Evolutionary conservation across 2,888 invertebrate species (phyloP).

Genomic region (Stenolophus ochropezus): DNA sequence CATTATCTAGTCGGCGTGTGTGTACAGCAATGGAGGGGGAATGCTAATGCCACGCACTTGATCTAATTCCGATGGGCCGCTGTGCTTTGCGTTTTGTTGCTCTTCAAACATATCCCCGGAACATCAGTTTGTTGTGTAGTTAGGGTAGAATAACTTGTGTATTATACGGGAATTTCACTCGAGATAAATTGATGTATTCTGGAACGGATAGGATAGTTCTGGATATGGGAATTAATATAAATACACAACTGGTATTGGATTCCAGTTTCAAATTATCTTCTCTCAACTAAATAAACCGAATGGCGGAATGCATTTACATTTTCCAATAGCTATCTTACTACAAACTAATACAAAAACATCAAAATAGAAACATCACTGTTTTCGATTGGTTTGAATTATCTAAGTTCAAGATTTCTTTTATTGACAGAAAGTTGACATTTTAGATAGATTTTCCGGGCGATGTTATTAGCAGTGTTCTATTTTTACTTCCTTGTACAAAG

Average conservation of each 20-base stretch:
- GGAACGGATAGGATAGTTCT: neutral
- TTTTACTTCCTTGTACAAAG: too few relatives aligned
- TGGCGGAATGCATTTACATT: too few relatives aligned
- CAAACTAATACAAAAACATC: too few relatives aligned
- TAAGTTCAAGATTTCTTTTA: too few relatives aligned
- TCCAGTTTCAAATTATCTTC: neutral
- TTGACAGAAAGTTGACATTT: too few relatives aligned
- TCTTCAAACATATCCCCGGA: neutral
- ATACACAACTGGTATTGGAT: neutral
- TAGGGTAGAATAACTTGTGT: neutral
- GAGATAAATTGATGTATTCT: neutral
- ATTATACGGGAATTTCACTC: neutral
- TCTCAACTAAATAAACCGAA: too few relatives aligned
- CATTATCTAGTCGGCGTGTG: neutral
- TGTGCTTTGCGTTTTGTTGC: conserved; percentile 24
- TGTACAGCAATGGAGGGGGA: neutral
- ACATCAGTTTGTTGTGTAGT: conserved; percentile 1
- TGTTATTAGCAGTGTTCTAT: too few relatives aligned
- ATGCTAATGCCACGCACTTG: conserved; percentile 33
- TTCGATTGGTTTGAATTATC: too few relatives aligned
- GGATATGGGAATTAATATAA: neutral
- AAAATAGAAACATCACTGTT: too few relatives aligned
- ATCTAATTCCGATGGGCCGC: conserved; percentile 46
- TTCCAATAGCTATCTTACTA: too few relatives aligned
- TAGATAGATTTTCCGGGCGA: too few relatives aligned